Conservation (phyloP, 2,888 invertebrate genomes). For the Macroteleia sp. region DNA sequence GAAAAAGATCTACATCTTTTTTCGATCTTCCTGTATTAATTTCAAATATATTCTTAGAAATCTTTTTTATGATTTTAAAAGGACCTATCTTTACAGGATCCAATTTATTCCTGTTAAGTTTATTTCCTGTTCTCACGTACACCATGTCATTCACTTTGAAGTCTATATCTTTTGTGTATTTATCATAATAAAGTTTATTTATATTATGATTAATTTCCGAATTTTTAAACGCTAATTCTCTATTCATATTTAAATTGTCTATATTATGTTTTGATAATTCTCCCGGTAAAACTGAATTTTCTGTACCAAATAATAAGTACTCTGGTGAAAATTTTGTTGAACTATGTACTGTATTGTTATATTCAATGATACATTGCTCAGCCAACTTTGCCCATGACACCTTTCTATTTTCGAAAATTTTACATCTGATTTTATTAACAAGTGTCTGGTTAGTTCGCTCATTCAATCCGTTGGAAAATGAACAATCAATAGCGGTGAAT, state of each 20-base stretch:
- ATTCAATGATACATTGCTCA: background rate
- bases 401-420: background rate
- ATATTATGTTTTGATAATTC: background rate
- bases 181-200: conserved; percentile 60
- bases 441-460: conserved; percentile 2
- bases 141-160: conserved; percentile 57
- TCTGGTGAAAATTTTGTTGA: background rate
- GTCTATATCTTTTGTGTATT: conserved; percentile 10
- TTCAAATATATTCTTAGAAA: no score
- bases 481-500: background rate
- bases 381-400: background rate
- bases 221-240: conserved; percentile 37
- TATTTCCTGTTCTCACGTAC: conserved; percentile 53
- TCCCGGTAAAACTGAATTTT: background rate
- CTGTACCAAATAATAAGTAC: background rate
- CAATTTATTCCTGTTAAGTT: conserved; percentile 58
- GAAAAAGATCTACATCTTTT: no score
- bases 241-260: background rate
- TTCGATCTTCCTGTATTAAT: no score
- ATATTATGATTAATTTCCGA: conserved; percentile 47
- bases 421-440: conserved; percentile 7
- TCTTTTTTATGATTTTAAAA: conserved; percentile 56
- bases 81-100: conserved; percentile 47
- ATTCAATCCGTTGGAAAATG: conserved; percentile 3
- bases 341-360: background rate